A percentile compares a stretch with the other conserved stretches of the same genome.
Conservation (phyloP, 2,888 invertebrate species). For the Lutraria lutraria region DNA sequence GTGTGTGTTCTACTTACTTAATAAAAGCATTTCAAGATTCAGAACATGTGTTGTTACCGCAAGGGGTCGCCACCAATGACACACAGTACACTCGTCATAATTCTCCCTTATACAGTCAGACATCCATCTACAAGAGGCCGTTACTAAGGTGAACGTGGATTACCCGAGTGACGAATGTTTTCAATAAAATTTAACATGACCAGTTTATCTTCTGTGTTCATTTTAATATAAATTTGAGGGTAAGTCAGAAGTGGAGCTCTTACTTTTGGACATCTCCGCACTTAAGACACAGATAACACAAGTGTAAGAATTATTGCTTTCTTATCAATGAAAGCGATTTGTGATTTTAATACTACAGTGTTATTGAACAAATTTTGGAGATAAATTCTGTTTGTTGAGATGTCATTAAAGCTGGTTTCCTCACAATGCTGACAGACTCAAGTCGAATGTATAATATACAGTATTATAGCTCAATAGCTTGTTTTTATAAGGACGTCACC, state of each 20-base stretch:
- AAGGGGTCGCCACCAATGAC: neutral
- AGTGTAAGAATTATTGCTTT: conserved; percentile 1
- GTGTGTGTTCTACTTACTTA: neutral
- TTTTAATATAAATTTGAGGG: conserved; percentile 43
- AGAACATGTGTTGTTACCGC: neutral
- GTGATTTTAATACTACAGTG: conserved; percentile 10
- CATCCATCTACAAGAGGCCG: neutral
- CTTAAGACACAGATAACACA: conserved; percentile 25
- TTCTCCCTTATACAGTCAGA: neutral
- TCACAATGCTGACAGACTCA: neutral
- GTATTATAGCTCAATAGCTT: neutral
- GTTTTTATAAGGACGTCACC: neutral
- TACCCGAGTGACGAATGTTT: neutral
- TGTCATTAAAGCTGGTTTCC: neutral
- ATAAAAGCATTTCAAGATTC: neutral
- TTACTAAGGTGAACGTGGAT: neutral
- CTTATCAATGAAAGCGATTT: conserved; percentile 17
- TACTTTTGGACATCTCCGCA: conserved; percentile 18
- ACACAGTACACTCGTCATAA: neutral
- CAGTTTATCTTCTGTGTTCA: conserved; percentile 23
- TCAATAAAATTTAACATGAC: conserved; percentile 14
- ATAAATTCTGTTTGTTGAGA: conserved; percentile 24
- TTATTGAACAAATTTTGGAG: conserved; percentile 25
- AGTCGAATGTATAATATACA: neutral
- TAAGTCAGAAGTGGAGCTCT: neutral